These are phyloP conservation scores for Pogonomyrmex barbatus DNA, from an alignment of 1,140 invertebrate species.

Conservation along the genomic window DNA sequence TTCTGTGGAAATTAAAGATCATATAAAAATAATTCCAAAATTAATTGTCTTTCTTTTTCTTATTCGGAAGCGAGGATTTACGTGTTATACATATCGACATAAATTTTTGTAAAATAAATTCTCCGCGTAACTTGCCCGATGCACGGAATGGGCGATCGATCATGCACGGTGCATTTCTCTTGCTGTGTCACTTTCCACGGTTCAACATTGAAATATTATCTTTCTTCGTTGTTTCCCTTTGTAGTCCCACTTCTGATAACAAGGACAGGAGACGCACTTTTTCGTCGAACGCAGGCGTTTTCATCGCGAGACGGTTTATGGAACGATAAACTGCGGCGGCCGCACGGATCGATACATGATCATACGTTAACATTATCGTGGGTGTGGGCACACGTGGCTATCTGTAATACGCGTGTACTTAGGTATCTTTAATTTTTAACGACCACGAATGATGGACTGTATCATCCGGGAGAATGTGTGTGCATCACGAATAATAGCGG, in stretches of 20 bases:
- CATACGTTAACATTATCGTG: constrained; percentile 62
- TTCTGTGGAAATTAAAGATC: neutral
- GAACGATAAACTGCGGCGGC: constrained; percentile 35
- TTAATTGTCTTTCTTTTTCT: neutral
- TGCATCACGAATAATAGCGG: constrained; percentile 58
- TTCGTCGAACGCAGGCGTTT: constrained; percentile 11
- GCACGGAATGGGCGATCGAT: constrained; percentile 40
- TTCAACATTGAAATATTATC: constrained; percentile 54
- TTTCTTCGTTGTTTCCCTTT: neutral
- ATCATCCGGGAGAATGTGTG: constrained; percentile 33
- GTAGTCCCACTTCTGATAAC: constrained; percentile 35
- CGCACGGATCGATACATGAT: constrained; percentile 69
- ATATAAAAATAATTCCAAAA: neutral
- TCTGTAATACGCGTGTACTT: constrained; percentile 49
- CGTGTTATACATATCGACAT: neutral
- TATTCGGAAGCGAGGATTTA: neutral
- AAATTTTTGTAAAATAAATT: constrained; percentile 23
- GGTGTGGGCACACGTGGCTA: constrained; percentile 40
- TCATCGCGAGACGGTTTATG: constrained; percentile 4
- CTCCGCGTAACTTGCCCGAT: neutral
- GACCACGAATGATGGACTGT: constrained; percentile 22
- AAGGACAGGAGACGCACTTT: constrained; percentile 2
- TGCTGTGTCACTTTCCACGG: constrained; percentile 28
- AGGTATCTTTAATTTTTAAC: constrained; percentile 67
- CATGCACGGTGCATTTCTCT: constrained; percentile 10